Conservation (phyloP, 2,113 vertebrate species). For the Cebus imitator region DNA sequence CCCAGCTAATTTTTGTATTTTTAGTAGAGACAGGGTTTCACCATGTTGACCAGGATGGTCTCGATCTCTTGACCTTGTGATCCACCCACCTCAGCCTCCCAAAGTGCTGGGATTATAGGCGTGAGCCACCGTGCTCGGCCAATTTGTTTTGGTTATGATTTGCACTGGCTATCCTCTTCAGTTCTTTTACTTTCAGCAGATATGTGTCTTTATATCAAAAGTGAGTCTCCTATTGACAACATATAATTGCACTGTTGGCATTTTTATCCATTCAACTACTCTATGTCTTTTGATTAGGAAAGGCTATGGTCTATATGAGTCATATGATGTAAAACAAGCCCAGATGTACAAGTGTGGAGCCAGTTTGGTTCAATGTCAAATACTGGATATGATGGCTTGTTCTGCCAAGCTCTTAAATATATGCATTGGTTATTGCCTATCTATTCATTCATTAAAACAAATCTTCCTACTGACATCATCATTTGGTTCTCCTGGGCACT, state of each 20-base stretch:
- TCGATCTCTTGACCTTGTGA: too few species aligned
- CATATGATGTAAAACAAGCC: neutral
- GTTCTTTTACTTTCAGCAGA: neutral
- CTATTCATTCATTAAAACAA: neutral
- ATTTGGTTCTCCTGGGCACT: neutral
- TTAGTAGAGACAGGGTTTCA: too few species aligned
- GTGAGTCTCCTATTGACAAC: neutral
- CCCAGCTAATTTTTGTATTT: too few species aligned
- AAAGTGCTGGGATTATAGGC: too few species aligned
- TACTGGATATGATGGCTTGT: neutral
- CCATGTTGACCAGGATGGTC: too few species aligned
- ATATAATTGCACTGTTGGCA: neutral
- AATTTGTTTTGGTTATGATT: neutral
- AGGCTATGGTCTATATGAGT: neutral
- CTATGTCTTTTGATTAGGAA: neutral
- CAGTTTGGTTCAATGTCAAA: neutral
- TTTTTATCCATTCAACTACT: neutral
- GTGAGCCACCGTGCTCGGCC: too few species aligned
- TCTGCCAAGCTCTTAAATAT: neutral
- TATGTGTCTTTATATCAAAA: neutral
- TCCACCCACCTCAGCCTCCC: too few species aligned
- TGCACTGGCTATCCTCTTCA: neutral
- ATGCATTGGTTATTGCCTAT: neutral
- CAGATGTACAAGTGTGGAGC: neutral
- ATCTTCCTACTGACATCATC: neutral